Evolutionary conservation across 1,140 invertebrate genomes (phyloP).

Genomic region (Aleiodes sp.): DNA sequence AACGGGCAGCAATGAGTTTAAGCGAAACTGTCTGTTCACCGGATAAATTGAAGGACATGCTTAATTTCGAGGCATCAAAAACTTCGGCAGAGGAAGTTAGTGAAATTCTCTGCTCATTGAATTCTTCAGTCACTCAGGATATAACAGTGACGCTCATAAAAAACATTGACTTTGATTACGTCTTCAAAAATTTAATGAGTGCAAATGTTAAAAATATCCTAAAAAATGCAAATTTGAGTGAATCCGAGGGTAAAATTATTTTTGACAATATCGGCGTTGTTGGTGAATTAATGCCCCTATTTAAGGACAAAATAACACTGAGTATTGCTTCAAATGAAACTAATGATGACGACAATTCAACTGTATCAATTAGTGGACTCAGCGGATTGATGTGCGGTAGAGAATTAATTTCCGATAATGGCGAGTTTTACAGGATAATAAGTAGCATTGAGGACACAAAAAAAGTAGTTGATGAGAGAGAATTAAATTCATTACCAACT

Average conservation of each 20-base stretch:
- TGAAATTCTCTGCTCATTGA: constrained; percentile 63
- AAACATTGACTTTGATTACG: constrained; percentile 65
- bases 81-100: constrained; percentile 55
- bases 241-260: constrained; percentile 61
- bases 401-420: constrained; percentile 61
- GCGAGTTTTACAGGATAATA: constrained; percentile 67
- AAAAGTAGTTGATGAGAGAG: constrained; percentile 62
- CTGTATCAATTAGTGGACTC: constrained; percentile 48
- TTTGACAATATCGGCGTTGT: constrained; percentile 61
- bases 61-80: constrained; percentile 46
- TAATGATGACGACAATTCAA: background rate
- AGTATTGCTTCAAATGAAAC: constrained; percentile 28
- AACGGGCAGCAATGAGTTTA: constrained; percentile 49
- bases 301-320: constrained; percentile 56
- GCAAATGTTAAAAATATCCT: constrained; percentile 64
- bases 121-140: constrained; percentile 58
- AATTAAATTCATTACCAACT: constrained; percentile 69
- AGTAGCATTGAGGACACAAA: constrained; percentile 67
- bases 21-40: constrained; percentile 58
- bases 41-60: constrained; percentile 52
- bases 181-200: constrained; percentile 63
- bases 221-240: constrained; percentile 64
- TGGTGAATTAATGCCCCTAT: constrained; percentile 59
- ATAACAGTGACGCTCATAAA: constrained; percentile 61
- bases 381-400: constrained; percentile 72